A percentile compares a stretch with the other conserved stretches of the same genome.
phyloP scores from a whole-genome alignment of 2,888 invertebrate genomes.

The Zele albiditarsus region DNA sequence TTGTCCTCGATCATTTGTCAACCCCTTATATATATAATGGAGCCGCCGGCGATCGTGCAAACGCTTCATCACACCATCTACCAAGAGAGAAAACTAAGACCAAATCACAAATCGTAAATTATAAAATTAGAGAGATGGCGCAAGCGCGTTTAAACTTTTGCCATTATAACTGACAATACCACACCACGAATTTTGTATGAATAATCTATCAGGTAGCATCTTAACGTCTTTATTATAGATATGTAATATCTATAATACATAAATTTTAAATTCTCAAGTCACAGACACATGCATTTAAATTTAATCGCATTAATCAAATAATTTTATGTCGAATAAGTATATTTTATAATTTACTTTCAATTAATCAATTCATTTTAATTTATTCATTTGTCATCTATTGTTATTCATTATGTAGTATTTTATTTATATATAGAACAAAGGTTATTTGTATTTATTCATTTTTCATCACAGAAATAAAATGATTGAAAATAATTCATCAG shows the following conservation, averaged over 20 bases:
- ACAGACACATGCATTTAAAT: background rate
- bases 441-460: too few relatives aligned
- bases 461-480: too few relatives aligned
- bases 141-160: constrained; percentile 47
- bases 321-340: too few relatives aligned
- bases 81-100: background rate
- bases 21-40: constrained; percentile 36
- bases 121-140: constrained; percentile 54
- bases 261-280: constrained; percentile 1
- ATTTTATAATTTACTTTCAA: too few relatives aligned
- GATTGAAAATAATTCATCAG: too few relatives aligned
- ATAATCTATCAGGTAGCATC: constrained; percentile 53
- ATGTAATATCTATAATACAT: background rate
- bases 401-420: too few relatives aligned
- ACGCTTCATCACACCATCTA: background rate
- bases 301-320: too few relatives aligned
- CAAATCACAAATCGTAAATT: constrained; percentile 55
- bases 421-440: too few relatives aligned
- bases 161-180: constrained; percentile 44
- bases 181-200: constrained; percentile 28
- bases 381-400: too few relatives aligned
- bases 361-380: too few relatives aligned
- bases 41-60: constrained; percentile 25
- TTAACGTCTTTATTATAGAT: constrained; percentile 44
- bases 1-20: constrained; percentile 61